A percentile compares a stretch with the other conserved stretches of the same genome.
These are phyloP conservation scores for Zaprionus tsacasi DNA, from an alignment of 1,140 invertebrate species.

Conservation along the genomic window DNA sequence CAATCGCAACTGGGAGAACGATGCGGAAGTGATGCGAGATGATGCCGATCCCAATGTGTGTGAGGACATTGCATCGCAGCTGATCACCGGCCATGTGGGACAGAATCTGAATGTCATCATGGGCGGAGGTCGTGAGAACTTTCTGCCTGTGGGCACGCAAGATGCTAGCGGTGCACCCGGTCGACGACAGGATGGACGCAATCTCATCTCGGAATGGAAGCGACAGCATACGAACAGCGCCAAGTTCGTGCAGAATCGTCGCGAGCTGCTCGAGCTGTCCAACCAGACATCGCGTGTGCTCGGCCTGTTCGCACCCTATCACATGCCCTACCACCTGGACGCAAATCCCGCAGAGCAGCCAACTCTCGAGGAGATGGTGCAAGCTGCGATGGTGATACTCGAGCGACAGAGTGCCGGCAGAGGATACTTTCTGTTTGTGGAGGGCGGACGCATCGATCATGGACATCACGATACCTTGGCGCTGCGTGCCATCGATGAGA, in stretches of 20 bases:
- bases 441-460: conserved; percentile 90
- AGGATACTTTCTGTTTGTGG: conserved; percentile 88
- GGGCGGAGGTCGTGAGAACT: conserved; percentile 90
- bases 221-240: conserved; percentile 81
- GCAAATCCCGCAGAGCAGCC: conserved; percentile 87
- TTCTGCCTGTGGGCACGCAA: conserved; percentile 85
- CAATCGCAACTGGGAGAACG: conserved; percentile 91
- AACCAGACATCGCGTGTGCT: conserved; percentile 84
- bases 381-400: conserved; percentile 89
- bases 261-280: conserved; percentile 84
- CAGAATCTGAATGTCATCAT: conserved; percentile 88
- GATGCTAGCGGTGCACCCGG: conserved; percentile 77
- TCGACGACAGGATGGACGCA: conserved; percentile 88
- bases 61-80: conserved; percentile 90
- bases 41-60: conserved; percentile 84
- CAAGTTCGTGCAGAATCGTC: conserved; percentile 88
- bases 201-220: conserved; percentile 90
- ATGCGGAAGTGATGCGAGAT: conserved; percentile 85
- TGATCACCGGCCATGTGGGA: conserved; percentile 88
- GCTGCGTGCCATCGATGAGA: conserved; percentile 88
- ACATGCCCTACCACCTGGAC: conserved; percentile 86
- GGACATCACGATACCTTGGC: conserved; percentile 89
- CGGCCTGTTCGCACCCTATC: conserved; percentile 85
- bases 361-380: conserved; percentile 91
- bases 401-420: conserved; percentile 89